Evolutionary conservation across 53 echinoderm and acorn worm genomes (phyloP).

Genomic region (Astropecten irregularis): DNA sequence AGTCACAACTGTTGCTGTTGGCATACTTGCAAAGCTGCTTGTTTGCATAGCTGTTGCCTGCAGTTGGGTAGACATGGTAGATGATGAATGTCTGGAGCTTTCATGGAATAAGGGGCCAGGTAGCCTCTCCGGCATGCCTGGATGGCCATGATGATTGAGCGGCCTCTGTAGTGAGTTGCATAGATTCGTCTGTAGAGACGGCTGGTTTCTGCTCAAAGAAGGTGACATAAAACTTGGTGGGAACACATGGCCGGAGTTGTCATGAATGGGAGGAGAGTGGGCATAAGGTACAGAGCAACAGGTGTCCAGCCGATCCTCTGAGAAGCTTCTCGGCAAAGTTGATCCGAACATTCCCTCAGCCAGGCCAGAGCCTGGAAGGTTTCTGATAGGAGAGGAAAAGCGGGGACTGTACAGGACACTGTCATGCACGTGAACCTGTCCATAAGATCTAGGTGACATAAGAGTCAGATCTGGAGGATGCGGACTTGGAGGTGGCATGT

Average conservation of each 20-base stretch:
- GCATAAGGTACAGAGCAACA: constrained; percentile 70
- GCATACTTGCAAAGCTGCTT: constrained; percentile 17
- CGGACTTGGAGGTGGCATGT: constrained; percentile 90
- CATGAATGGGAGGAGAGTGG: constrained; percentile 73
- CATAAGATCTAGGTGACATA: constrained; percentile 88
- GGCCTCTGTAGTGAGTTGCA: constrained; percentile 38
- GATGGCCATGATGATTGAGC: constrained; percentile 31
- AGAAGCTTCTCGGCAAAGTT: constrained; percentile 60
- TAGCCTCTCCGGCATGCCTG: constrained; percentile 11
- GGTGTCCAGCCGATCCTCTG: constrained; percentile 76
- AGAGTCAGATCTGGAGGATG: constrained; percentile 79
- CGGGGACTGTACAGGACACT: constrained; percentile 90
- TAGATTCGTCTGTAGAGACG: constrained; percentile 25
- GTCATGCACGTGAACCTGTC: constrained; percentile 87
- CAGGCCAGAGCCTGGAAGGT: constrained; percentile 57
- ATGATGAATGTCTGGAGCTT: constrained; percentile 4
- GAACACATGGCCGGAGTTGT: constrained; percentile 55
- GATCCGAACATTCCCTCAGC: constrained; percentile 66
- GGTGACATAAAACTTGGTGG: constrained; percentile 66
- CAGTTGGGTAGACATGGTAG: no score
- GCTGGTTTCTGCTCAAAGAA: constrained; percentile 35
- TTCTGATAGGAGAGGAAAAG: constrained; percentile 74
- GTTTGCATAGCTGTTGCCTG: not conserved
- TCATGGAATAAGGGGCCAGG: constrained; percentile 33
- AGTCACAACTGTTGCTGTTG: not conserved